Evolutionary conservation across 1,140 invertebrate species (phyloP), one percentile per base, ranked within the genome.

Genomic region (Orchesella cincta): DNA sequence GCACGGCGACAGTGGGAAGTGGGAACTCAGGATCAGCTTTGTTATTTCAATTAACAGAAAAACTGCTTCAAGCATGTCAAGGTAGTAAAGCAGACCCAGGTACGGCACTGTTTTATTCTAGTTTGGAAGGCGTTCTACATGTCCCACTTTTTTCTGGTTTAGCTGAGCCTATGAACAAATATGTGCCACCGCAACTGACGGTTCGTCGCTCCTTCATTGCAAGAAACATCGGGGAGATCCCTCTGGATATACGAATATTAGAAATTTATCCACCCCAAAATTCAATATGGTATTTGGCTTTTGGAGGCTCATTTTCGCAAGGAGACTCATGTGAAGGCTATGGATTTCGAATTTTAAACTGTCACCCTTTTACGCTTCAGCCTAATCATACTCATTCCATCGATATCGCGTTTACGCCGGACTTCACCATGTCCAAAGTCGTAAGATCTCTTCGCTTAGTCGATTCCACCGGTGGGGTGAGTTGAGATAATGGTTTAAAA

Each of bases 401-500:
- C 34, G 94, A 97, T 83, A 93, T 98, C 81, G 92, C 93, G 74
- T 98, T 96, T 85, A 94, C 93, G 0, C 93, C 96, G 8, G 97
- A 98, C 87, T 97, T 96, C 84, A 95, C 96, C 1, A 87, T 96
- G 76, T 90, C 93, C 0, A 89, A 91, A 76, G 89, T 96, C 31
- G 88, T 92, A 77, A 89, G 93, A 72, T 85, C 83, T 73, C 83
- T 91, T 35, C 86, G 78, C 1, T 33, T 82, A 33, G 78, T 76
- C 64, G 81, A 80, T 39, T 78, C 76, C 28, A 76, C 52, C 52
- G 78, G 78, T 20, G 57, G 36, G 67, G 81, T 80, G 79, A 79
- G 76, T 54, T 34, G 3, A n/a, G 35, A 8, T 39, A 34, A 51
- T 12, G 62, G 33, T 73, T 34, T 31, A 35, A n/a, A 54, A 18